Conservation (phyloP, 2,797 vertebrate species). For the Peromyscus attwateri region DNA sequence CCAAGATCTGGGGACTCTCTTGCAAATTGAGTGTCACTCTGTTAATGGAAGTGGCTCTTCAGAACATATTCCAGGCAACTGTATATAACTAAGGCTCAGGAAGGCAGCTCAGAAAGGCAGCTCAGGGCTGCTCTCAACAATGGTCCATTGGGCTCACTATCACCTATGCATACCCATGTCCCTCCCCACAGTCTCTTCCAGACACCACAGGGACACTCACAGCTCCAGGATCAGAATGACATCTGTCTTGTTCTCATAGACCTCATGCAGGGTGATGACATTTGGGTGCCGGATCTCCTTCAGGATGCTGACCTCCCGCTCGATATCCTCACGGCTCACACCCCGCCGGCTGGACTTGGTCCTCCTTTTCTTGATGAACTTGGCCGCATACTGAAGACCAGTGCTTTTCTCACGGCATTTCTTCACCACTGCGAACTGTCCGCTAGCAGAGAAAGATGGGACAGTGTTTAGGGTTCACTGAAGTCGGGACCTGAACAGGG, state of each 20-base stretch:
- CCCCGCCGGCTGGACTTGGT: constrained; percentile 96
- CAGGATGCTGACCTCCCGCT: constrained; percentile 97
- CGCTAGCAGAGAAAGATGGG: constrained; percentile 86
- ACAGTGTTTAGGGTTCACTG: not conserved
- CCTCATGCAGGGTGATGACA: constrained; percentile 96
- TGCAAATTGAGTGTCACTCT: not conserved
- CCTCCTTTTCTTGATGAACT: constrained; percentile 98
- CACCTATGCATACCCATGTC: not conserved
- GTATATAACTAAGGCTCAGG: not conserved
- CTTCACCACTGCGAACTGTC: constrained; percentile 97
- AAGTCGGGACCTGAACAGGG: not conserved
- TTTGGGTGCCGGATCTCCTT: constrained; percentile 98
- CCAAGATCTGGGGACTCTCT: not conserved
- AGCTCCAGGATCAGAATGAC: constrained; percentile 99
- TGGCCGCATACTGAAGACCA: constrained; percentile 94
- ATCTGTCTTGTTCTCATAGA: constrained; percentile 97
- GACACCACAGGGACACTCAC: constrained; percentile 90
- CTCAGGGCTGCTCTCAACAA: rapidly evolving
- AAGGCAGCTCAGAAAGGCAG: not conserved
- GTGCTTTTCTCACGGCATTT: constrained; percentile 94
- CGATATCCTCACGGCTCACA: constrained; percentile 96
- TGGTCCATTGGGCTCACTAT: rapidly evolving
- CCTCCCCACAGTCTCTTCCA: not conserved
- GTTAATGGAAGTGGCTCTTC: not conserved
- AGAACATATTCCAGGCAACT: not conserved